Evolutionary conservation across 2,113 vertebrate genomes (phyloP).

Genomic region (Paratilapia polleni): DNA sequence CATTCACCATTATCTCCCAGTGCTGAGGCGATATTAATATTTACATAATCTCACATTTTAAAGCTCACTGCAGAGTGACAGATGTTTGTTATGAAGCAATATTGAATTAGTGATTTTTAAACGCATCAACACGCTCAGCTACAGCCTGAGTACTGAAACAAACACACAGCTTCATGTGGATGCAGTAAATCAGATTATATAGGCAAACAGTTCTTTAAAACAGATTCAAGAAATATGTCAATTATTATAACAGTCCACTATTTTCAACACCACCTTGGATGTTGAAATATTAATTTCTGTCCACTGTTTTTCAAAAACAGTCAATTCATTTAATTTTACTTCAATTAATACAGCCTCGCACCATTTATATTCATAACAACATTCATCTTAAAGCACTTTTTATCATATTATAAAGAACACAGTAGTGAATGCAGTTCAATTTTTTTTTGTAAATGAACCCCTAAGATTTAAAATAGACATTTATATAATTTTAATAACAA

Average conservation of each 20-base stretch:
- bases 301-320: too few species aligned
- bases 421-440: background rate
- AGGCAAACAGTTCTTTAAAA: background rate
- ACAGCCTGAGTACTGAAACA: background rate
- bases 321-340: too few species aligned
- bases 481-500: background rate
- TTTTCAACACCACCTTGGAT: background rate
- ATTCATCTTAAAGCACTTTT: background rate
- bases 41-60: background rate
- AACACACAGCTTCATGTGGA: background rate
- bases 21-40: background rate
- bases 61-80: background rate
- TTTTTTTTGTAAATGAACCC: background rate
- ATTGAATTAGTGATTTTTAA: background rate
- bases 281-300: too few species aligned
- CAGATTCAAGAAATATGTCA: background rate
- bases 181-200: background rate
- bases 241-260: background rate
- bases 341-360: background rate
- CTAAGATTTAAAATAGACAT: background rate
- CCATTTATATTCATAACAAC: background rate
- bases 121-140: background rate
- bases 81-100: background rate
- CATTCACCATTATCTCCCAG: rapidly evolving
- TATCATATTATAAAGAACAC: background rate